A percentile compares a stretch with the other conserved stretches of the same genome.
Conservation (phyloP, 2,888 invertebrate species). For the Neocrepidodera transversa region DNA sequence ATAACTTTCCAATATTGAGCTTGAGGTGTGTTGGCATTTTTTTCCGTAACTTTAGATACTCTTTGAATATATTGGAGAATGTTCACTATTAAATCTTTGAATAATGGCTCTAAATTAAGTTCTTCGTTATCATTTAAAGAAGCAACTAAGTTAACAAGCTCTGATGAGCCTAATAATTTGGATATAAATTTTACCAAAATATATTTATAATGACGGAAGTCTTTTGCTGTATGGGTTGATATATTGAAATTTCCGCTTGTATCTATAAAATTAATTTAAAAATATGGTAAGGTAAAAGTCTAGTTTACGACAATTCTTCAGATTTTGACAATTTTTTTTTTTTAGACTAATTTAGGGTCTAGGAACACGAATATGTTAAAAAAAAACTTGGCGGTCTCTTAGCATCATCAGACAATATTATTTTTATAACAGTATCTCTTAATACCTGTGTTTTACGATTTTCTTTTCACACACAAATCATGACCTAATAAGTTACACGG, state of each 20-base stretch:
- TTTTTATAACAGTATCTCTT: no score
- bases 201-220: constrained; percentile 86
- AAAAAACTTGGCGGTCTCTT: no score
- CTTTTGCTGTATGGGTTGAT: constrained; percentile 70
- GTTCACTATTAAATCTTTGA: constrained; percentile 74
- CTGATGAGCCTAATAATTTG: constrained; percentile 70
- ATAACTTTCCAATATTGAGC: constrained; percentile 85
- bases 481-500: no score
- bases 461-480: no score
- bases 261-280: constrained; percentile 9
- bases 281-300: no score
- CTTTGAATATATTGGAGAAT: constrained; percentile 72
- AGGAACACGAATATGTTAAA: no score
- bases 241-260: constrained; percentile 62
- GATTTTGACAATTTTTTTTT: no score
- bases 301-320: no score
- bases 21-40: constrained; percentile 65
- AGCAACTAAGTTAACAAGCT: constrained; percentile 73
- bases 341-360: no score
- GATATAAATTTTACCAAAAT: constrained; percentile 77
- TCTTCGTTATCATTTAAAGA: constrained; percentile 62
- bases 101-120: constrained; percentile 66
- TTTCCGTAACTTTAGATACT: constrained; percentile 70
- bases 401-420: no score
- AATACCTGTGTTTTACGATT: no score